Evolutionary conservation across 2,113 vertebrate genomes (phyloP), one percentile per base, ranked within the genome.

Genomic region (Amblyopsis rosae): DNA sequence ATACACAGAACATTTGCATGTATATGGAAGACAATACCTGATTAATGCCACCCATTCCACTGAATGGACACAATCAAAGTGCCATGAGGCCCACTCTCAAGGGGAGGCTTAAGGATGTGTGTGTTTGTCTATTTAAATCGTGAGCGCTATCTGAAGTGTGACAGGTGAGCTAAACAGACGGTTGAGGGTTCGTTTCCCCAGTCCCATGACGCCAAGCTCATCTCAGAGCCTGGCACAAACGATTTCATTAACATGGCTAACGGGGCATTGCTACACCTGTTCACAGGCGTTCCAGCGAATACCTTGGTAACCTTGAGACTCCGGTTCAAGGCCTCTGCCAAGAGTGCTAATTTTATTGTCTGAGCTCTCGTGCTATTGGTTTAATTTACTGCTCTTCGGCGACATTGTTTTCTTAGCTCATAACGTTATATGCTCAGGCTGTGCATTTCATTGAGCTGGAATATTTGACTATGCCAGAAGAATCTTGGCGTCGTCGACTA

Each of bases 201-300:
- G 80, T 77, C 82, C 89, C 80, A 13, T 12, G 50, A 89, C 91
- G 89, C 76, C 55, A 82, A 77, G 63, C 62, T 58, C 71, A 75
- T 82, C 76, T 75, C 77, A 75, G 83, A 86, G 80, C 76, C 76
- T 90, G 89, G 84, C 90, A 86, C 86, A 90, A 89, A 92, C 89
- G 82, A 88, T 88, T 91, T 90, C 83, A 90, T 90, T 89, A 89
- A 90, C 88, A 90, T 86, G 86, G 82, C 83, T 87, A 89, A 88
- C 79, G 80, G 82, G 89, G 82, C 83, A 82, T 77, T 67, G 54
- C 73, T 87, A 89, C 90, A 92, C 88, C 88, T 92, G 89, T 87
- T 91, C 87, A 72, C 70, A 77, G 57, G 71, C 82, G 63, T 79
- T 70, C 68, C 82, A 82, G 73, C 90, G 78, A 87, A 82, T 86